Conservation (phyloP, 2,888 invertebrate species). For the Amblyjoppa fuscipennis region DNA sequence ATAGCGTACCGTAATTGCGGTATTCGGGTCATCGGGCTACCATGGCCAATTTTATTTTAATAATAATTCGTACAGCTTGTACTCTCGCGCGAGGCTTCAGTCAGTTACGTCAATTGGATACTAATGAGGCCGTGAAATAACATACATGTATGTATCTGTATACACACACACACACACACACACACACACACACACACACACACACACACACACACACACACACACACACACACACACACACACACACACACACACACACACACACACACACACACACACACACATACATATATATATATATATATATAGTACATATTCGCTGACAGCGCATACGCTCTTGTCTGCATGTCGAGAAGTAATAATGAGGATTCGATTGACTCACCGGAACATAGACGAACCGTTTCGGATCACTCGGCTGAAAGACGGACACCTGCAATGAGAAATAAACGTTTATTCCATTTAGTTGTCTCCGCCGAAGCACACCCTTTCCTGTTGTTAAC, state of each 20-base stretch:
- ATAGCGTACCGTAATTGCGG: background rate
- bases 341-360: background rate
- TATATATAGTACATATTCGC: slow-evolving; percentile 19
- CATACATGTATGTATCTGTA: slow-evolving; percentile 13
- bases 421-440: slow-evolving; percentile 64
- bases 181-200: no score
- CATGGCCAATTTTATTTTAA: slow-evolving; percentile 46
- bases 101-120: slow-evolving; percentile 24
- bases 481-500: slow-evolving; percentile 23
- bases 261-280: no score
- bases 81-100: background rate
- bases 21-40: slow-evolving; percentile 55
- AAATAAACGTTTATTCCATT: slow-evolving; percentile 29
- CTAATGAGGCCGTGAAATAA: slow-evolving; percentile 36
- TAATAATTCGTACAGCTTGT: slow-evolving; percentile 33
- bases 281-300: no score
- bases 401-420: slow-evolving; percentile 57
- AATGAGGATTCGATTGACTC: slow-evolving; percentile 57
- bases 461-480: slow-evolving; percentile 6
- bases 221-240: no score
- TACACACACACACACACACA: background rate
- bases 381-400: slow-evolving; percentile 74
- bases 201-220: no score
- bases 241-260: no score
- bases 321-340: background rate